phyloP scores from a whole-genome alignment of 2,113 vertebrate genomes.

The Xenopus borealis region DNA sequence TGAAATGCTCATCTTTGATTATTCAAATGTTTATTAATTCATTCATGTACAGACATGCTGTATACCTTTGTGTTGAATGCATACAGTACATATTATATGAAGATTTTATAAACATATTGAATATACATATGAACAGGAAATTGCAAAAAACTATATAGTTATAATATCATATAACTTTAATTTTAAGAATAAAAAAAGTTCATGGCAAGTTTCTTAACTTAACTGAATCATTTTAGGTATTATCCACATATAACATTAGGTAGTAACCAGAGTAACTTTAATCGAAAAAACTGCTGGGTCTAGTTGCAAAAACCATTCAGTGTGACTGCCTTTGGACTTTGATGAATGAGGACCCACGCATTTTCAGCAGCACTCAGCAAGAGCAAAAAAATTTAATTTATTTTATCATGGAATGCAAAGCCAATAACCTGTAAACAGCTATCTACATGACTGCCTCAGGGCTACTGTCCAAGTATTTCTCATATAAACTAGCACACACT shows the following conservation, averaged over 20 bases:
- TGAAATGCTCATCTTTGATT: too few species aligned
- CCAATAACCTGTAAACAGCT: conserved; percentile 43
- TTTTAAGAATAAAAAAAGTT: too few species aligned
- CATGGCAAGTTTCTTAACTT: too few species aligned
- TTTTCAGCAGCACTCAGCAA: conserved; percentile 39
- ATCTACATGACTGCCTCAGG: conserved; percentile 34
- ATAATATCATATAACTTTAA: too few species aligned
- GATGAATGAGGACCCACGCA: conserved; percentile 15
- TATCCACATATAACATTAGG: not conserved
- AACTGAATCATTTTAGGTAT: too few species aligned
- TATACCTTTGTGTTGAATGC: too few species aligned
- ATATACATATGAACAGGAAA: too few species aligned
- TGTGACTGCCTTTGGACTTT: conserved; percentile 38
- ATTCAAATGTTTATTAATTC: too few species aligned
- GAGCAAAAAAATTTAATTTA: conserved; percentile 35
- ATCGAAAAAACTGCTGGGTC: conserved; percentile 2
- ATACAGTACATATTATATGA: too few species aligned
- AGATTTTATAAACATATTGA: too few species aligned
- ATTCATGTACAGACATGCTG: too few species aligned
- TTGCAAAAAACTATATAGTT: too few species aligned
- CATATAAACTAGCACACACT: conserved; percentile 4
- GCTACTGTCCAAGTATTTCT: conserved; percentile 14
- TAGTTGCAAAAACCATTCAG: conserved; percentile 18
- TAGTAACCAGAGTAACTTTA: not conserved
- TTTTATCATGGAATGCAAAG: conserved; percentile 33